Conservation (phyloP, 2,113 vertebrate genomes). For the Leptobrachium leishanense region DNA sequence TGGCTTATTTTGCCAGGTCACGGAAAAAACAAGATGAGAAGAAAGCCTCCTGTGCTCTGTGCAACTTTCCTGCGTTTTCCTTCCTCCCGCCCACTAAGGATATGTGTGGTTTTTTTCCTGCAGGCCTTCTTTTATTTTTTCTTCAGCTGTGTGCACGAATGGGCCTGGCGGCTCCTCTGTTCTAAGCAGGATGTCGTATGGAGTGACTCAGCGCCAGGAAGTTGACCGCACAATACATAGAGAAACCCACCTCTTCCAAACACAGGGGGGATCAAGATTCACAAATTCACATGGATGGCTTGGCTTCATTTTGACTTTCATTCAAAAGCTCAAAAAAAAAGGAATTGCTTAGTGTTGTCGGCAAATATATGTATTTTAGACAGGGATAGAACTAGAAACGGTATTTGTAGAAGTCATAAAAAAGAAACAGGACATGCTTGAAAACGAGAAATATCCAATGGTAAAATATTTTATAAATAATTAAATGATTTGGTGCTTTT, state of each 20-base stretch:
- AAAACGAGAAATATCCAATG: no score
- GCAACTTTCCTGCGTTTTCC: not conserved
- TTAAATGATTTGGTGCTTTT: no score
- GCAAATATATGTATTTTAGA: no score
- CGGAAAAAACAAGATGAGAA: not conserved
- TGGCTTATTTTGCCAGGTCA: constrained; percentile 3
- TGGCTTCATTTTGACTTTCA: no score
- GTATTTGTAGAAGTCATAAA: no score
- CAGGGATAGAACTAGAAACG: no score
- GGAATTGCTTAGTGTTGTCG: no score
- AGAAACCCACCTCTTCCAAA: no score
- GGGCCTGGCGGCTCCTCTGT: not conserved
- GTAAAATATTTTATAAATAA: no score
- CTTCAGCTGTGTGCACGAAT: constrained; percentile 1
- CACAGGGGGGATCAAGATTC: not conserved
- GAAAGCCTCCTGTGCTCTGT: not conserved
- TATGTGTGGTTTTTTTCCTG: not conserved
- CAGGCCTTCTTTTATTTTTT: not conserved
- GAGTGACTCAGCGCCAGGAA: constrained; percentile 34
- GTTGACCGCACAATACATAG: no score
- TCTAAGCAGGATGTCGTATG: constrained; percentile 24
- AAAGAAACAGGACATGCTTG: no score
- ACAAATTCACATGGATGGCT: not conserved
- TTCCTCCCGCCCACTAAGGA: constrained; percentile 21
- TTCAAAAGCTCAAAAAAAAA: no score